phyloP scores from a whole-genome alignment of 2,888 invertebrate genomes.

The Protophormia terraenovae region DNA sequence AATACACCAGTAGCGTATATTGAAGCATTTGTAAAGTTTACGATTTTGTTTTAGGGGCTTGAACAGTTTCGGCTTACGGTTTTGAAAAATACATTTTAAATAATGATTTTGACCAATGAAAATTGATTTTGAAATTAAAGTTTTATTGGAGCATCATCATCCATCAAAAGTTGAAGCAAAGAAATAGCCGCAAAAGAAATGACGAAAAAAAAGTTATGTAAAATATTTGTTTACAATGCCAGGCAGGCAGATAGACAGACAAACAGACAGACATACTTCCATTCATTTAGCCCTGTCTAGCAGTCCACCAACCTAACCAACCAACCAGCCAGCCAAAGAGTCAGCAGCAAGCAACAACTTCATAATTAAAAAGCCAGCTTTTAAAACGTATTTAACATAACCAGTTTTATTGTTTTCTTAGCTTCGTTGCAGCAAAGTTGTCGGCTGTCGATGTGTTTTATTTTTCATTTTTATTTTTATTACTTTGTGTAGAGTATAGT shows the following conservation, averaged over 20 bases:
- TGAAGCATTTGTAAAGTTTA: too few relatives aligned
- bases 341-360: conserved; percentile 35
- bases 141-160: background rate
- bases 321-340: background rate
- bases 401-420: conserved; percentile 60
- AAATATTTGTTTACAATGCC: conserved; percentile 53
- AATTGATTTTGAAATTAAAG: too few relatives aligned
- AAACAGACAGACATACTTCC: too few relatives aligned
- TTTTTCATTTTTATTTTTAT: conserved; percentile 13
- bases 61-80: too few relatives aligned
- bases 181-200: background rate
- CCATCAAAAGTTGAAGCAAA: background rate
- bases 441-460: background rate
- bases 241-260: conserved; percentile 7
- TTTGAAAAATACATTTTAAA: too few relatives aligned
- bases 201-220: conserved; percentile 46
- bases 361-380: conserved; percentile 58
- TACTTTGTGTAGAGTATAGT: conserved; percentile 25
- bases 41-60: too few relatives aligned
- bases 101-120: too few relatives aligned
- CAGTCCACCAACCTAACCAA: background rate
- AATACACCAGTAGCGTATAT: conserved; percentile 19
- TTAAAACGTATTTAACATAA: conserved; percentile 64
- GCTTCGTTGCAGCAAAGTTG: conserved; percentile 50
- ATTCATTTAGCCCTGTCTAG: too few relatives aligned